These are phyloP conservation scores for Mormyrus proboscirostris DNA, from an alignment of 2,797 vertebrate genomes.

Conservation along the genomic window DNA sequence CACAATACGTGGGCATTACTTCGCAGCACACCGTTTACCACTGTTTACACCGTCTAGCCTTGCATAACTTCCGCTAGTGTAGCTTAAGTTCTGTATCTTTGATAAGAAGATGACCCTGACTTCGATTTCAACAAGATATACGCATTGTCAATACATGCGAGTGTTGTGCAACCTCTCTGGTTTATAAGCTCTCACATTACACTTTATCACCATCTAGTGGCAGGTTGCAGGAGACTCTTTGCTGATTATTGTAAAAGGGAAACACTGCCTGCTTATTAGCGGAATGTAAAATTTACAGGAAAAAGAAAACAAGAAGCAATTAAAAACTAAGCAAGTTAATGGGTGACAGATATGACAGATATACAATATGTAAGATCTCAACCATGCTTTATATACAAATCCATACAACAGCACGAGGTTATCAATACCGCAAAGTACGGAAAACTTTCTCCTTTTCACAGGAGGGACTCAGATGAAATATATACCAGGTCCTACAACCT, in stretches of 20 bases:
- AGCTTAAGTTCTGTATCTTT: background rate
- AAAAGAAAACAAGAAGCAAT: background rate
- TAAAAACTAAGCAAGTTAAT: background rate
- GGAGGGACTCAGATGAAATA: background rate
- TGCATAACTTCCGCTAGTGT: background rate
- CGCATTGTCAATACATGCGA: background rate
- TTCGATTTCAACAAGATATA: background rate
- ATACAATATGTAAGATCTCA: background rate
- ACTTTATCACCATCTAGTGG: background rate
- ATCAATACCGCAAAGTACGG: background rate
- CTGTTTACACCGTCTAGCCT: background rate
- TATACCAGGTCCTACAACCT: background rate
- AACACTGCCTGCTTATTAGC: background rate
- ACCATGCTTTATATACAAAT: background rate
- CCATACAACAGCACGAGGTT: background rate
- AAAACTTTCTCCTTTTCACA: background rate
- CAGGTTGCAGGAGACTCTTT: background rate
- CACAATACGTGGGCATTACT: background rate
- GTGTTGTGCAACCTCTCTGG: background rate
- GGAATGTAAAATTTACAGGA: background rate
- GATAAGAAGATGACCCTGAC: background rate
- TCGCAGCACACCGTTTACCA: background rate
- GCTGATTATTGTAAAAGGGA: background rate
- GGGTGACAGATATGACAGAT: background rate
- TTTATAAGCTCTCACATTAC: background rate